Conservation (phyloP, 2,797 vertebrate species). For the Echeneis naucrates region DNA sequence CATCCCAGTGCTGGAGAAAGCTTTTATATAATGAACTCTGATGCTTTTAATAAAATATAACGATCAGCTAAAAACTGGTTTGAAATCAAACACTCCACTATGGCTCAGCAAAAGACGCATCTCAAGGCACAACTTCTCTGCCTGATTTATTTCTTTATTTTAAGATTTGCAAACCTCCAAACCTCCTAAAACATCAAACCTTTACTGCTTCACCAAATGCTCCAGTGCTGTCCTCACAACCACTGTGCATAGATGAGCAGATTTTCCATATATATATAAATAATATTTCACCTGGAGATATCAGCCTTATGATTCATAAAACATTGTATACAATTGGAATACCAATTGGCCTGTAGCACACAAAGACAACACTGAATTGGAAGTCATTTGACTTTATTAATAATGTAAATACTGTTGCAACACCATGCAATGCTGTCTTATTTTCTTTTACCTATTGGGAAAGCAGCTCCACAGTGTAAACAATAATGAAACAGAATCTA, state of each 20-base stretch:
- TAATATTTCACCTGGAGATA: conserved; percentile 64
- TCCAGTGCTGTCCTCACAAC: conserved; percentile 61
- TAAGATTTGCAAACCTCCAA: conserved; percentile 67
- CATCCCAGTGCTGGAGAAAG: conserved; percentile 32
- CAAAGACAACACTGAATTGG: conserved; percentile 41
- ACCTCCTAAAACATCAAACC: conserved; percentile 62
- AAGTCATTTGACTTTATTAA: conserved; percentile 61
- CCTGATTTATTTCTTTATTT: conserved; percentile 50
- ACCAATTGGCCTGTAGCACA: conserved; percentile 55
- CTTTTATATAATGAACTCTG: conserved; percentile 78
- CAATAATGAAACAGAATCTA: conserved; percentile 52
- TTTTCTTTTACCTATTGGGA: conserved; percentile 58
- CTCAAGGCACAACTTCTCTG: conserved; percentile 77
- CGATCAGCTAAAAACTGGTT: conserved; percentile 82
- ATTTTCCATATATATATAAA: conserved; percentile 56
- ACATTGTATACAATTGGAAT: conserved; percentile 65
- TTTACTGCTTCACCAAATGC: conserved; percentile 56
- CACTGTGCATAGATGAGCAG: conserved; percentile 49
- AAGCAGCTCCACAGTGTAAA: conserved; percentile 47
- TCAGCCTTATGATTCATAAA: conserved; percentile 69
- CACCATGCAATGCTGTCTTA: conserved; percentile 51
- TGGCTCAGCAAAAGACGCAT: conserved; percentile 80
- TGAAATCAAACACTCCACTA: conserved; percentile 79
- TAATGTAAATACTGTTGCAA: conserved; percentile 66
- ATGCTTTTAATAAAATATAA: conserved; percentile 83